Evolutionary conservation across 1,140 invertebrate genomes (phyloP).

Genomic region (Sminthurinus signatus): DNA sequence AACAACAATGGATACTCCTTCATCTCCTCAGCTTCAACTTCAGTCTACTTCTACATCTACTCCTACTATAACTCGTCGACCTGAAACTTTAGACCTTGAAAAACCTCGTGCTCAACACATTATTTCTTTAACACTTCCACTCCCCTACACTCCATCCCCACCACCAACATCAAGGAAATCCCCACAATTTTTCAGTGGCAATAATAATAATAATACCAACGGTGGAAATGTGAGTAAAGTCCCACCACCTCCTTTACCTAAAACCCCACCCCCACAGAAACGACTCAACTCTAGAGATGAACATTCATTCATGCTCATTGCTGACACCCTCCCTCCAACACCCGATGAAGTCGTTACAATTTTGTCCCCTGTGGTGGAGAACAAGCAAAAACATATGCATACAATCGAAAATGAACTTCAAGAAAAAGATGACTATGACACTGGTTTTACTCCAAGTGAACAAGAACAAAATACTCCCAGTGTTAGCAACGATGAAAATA

Average conservation of each 20-base stretch:
- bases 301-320: background rate
- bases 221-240: background rate
- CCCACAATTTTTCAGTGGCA: too few species aligned
- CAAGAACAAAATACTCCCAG: too few species aligned
- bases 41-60: too few species aligned
- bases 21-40: too few species aligned
- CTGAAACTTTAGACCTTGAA: background rate
- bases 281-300: background rate
- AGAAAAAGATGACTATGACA: background rate
- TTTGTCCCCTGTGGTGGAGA: too few species aligned
- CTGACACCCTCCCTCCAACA: background rate
- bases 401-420: background rate
- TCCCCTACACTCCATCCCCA: background rate
- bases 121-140: background rate
- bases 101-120: background rate
- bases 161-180: too few species aligned
- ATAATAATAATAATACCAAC: background rate
- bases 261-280: conserved; percentile 18
- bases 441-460: background rate
- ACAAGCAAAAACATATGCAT: background rate
- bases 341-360: background rate
- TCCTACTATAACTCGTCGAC: background rate
- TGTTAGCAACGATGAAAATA: too few species aligned
- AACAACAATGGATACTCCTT: too few species aligned
- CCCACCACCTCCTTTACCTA: conserved; percentile 1